Percentiles rank a stretch among this genome's conserved stretches.
Evolutionary conservation across 2,797 vertebrate species (phyloP).

Genomic region (Paratrypauchen microcephalus): DNA sequence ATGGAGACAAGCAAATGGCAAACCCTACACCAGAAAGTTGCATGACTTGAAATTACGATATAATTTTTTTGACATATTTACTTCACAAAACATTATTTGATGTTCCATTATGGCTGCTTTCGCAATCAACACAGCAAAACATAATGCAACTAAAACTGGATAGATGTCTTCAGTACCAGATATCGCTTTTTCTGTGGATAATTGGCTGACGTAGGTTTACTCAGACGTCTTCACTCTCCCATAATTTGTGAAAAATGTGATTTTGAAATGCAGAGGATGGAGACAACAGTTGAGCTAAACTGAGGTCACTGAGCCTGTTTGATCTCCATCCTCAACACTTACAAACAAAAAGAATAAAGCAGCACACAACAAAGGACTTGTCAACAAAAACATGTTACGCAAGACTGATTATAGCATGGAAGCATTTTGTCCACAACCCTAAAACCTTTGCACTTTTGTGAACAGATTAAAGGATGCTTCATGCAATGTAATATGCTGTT

Average conservation of each 20-base stretch:
- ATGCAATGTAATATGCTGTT: background rate
- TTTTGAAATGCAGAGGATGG: background rate
- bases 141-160: background rate
- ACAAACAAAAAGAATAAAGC: background rate
- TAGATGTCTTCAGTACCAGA: background rate
- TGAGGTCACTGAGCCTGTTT: constrained; percentile 6
- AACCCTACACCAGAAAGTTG: too few relatives aligned
- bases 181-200: background rate
- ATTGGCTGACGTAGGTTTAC: constrained; percentile 22
- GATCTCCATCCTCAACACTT: background rate
- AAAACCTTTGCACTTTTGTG: background rate
- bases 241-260: background rate
- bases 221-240: constrained; percentile 25
- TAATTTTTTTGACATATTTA: too few relatives aligned
- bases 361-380: background rate
- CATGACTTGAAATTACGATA: too few relatives aligned
- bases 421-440: background rate
- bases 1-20: too few relatives aligned
- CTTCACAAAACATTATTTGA: background rate
- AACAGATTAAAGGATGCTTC: background rate
- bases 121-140: background rate
- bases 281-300: constrained; percentile 1
- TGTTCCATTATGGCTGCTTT: background rate
- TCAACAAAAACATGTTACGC: background rate
- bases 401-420: background rate